Percentiles rank a stretch among this genome's conserved stretches.
Evolutionary conservation across 2,113 vertebrate genomes (phyloP).

Genomic region (Rhinolophus ferrumequinum): DNA sequence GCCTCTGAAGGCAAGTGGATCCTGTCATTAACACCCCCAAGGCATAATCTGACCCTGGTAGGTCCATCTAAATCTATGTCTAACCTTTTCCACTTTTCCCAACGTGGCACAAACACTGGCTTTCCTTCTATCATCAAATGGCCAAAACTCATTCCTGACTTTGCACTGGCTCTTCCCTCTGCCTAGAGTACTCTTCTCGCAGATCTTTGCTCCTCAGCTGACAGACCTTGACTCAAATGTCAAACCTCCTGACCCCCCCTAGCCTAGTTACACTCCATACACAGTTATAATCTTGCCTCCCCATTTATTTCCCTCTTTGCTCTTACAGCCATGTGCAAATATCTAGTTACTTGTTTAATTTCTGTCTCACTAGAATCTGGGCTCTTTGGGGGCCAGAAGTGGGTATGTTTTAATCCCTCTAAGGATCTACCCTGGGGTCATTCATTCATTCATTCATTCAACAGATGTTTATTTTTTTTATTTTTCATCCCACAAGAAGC

Average conservation of each 20-base stretch:
- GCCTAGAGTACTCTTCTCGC: neutral
- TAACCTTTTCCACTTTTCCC: neutral
- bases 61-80: neutral
- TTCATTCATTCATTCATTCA: neutral
- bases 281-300: neutral
- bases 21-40: neutral
- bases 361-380: neutral
- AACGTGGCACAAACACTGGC: neutral
- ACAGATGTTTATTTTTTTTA: neutral
- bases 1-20: neutral
- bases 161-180: neutral
- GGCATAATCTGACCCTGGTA: neutral
- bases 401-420: neutral
- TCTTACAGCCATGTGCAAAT: neutral
- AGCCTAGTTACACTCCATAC: neutral
- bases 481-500: no score
- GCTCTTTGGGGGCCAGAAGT: neutral
- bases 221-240: neutral
- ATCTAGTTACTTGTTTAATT: neutral
- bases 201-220: neutral
- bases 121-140: neutral
- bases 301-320: neutral
- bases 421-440: neutral
- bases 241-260: neutral
- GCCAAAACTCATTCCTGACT: neutral